Evolutionary conservation across 2,113 vertebrate genomes (phyloP).

Genomic region (Sinocyclocheilus anshuiensis): DNA sequence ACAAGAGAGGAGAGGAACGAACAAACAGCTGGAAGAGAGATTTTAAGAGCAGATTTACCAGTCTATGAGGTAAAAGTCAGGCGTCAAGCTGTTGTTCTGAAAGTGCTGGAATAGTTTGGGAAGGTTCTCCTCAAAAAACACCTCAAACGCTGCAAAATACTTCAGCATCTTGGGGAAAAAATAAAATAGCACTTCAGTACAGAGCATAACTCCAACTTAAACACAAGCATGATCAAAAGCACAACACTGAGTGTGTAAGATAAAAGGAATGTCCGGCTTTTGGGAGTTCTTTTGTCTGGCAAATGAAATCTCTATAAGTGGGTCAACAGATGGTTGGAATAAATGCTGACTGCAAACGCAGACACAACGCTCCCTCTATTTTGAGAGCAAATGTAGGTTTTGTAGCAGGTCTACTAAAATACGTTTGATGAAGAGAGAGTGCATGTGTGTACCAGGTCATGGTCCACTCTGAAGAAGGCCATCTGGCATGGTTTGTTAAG

Average conservation of each 20-base stretch:
- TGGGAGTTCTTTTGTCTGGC: not conserved
- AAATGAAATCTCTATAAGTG: slow-evolving; percentile 30
- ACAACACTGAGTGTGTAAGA: not conserved
- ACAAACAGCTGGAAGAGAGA: slow-evolving; percentile 5
- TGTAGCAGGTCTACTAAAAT: not conserved
- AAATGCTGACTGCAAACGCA: not conserved
- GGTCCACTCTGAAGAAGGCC: slow-evolving; percentile 98
- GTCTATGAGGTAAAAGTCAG: slow-evolving; percentile 98
- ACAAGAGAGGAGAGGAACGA: not conserved
- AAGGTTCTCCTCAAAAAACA: slow-evolving; percentile 98
- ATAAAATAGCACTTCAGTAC: not conserved
- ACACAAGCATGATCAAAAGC: not conserved
- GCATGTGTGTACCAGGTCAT: slow-evolving; percentile 83
- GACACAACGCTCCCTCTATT: slow-evolving; percentile 8
- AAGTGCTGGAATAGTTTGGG: slow-evolving; percentile 95
- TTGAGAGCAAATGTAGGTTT: not conserved
- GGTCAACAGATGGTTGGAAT: slow-evolving; percentile 36
- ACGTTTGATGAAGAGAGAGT: not conserved
- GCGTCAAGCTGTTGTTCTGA: slow-evolving; percentile 90
- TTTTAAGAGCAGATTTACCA: slow-evolving; percentile 79
- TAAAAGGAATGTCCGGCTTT: slow-evolving; percentile 1
- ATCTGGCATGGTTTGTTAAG: slow-evolving; percentile 97
- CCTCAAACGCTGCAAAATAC: slow-evolving; percentile 96
- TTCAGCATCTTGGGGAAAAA: slow-evolving; percentile 88
- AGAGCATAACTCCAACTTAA: not conserved